A percentile compares a stretch with the other conserved stretches of the same genome.
phyloP scores from a whole-genome alignment of 1,140 invertebrate genomes.

The Sitophilus oryzae region DNA sequence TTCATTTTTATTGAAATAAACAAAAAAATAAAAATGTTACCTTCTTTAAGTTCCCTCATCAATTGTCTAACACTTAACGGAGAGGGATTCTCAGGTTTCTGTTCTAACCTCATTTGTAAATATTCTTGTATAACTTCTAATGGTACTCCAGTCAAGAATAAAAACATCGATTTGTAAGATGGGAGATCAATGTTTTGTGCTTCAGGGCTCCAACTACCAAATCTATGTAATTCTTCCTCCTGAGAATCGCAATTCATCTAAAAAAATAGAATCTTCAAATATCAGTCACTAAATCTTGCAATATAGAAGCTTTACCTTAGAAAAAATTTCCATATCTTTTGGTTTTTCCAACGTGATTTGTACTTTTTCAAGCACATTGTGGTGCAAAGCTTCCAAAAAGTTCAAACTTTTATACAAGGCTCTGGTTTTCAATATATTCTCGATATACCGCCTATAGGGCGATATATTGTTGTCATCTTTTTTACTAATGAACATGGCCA shows the following conservation, averaged over 20 bases:
- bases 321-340: slow-evolving; percentile 35
- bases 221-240: slow-evolving; percentile 49
- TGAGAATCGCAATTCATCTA: slow-evolving; percentile 25
- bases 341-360: slow-evolving; percentile 61
- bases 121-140: slow-evolving; percentile 86
- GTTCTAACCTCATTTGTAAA: slow-evolving; percentile 73
- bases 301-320: slow-evolving; percentile 13
- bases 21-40: neutral
- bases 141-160: slow-evolving; percentile 77
- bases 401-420: slow-evolving; percentile 72
- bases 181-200: slow-evolving; percentile 69
- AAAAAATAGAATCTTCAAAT: slow-evolving; percentile 4
- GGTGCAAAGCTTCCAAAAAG: slow-evolving; percentile 67
- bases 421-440: slow-evolving; percentile 78
- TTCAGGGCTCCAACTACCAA: slow-evolving; percentile 75
- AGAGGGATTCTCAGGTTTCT: slow-evolving; percentile 76
- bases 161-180: slow-evolving; percentile 72
- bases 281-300: neutral
- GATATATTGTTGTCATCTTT: slow-evolving; percentile 41
- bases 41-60: slow-evolving; percentile 83
- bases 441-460: slow-evolving; percentile 69
- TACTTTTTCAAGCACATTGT: slow-evolving; percentile 60
- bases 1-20: slow-evolving; percentile 2
- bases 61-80: slow-evolving; percentile 78
- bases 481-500: slow-evolving; percentile 45